Evolutionary conservation across 2,888 invertebrate genomes (phyloP).

Genomic region (Apeira syringaria): DNA sequence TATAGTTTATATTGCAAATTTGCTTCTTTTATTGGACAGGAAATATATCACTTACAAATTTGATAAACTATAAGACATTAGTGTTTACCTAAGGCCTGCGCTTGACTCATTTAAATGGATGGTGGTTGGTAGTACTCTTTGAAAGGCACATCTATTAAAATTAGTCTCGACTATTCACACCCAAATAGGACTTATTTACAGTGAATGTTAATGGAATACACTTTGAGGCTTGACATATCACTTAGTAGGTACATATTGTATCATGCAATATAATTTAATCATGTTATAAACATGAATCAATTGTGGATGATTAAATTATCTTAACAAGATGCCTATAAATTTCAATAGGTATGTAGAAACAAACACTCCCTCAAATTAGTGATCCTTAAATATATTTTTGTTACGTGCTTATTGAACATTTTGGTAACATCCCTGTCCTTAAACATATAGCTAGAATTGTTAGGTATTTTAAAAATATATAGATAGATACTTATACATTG

Average conservation of each 20-base stretch:
- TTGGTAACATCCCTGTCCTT: too few species aligned
- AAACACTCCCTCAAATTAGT: neutral
- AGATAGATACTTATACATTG: neutral
- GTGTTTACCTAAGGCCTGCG: constrained; percentile 2
- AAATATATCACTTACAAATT: constrained; percentile 1
- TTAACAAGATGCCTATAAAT: neutral
- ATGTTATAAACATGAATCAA: constrained; percentile 1
- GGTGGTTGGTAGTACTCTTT: constrained; percentile 56
- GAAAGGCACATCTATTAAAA: constrained; percentile 67
- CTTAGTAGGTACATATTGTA: too few species aligned
- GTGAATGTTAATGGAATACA: constrained; percentile 1
- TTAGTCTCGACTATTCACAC: constrained; percentile 41
- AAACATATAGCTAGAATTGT: too few species aligned
- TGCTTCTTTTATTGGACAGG: too few species aligned
- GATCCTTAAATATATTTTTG: too few species aligned
- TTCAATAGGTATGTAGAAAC: too few species aligned
- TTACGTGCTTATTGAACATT: too few species aligned
- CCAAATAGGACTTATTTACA: constrained; percentile 36
- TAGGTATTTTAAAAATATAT: constrained; percentile 15
- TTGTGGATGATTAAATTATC: too few species aligned
- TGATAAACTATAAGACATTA: constrained; percentile 1
- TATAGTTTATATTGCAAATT: too few species aligned
- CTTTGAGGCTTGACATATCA: too few species aligned
- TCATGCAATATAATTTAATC: too few species aligned
- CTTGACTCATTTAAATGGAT: constrained; percentile 63